Evolutionary conservation across 2,888 invertebrate genomes (phyloP).

Genomic region (Ophion ventricosus): DNA sequence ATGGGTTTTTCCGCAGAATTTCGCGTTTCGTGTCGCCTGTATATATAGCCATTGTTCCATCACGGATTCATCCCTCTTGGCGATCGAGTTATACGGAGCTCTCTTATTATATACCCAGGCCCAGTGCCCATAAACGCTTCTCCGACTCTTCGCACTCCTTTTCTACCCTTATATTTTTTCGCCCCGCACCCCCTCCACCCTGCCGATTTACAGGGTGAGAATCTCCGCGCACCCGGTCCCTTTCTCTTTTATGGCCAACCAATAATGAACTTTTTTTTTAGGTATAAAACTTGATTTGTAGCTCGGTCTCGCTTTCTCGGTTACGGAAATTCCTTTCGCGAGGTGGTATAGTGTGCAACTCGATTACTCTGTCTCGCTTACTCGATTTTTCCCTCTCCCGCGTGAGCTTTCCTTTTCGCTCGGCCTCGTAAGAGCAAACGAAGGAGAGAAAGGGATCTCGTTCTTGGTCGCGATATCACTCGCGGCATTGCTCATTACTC

Average conservation of each 20-base stretch:
- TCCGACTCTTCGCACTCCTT: slow-evolving; percentile 44
- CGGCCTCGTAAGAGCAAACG: slow-evolving; percentile 36
- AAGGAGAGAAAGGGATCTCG: slow-evolving; percentile 72
- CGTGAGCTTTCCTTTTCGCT: slow-evolving; percentile 45
- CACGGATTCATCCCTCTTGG: slow-evolving; percentile 58
- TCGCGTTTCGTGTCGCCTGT: slow-evolving; percentile 35
- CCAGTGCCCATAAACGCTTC: slow-evolving; percentile 63
- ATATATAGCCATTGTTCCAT: slow-evolving; percentile 58
- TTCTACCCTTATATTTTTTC: slow-evolving; percentile 30
- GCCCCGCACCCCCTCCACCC: slow-evolving; percentile 35
- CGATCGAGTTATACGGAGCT: slow-evolving; percentile 35
- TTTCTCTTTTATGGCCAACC: slow-evolving; percentile 81
- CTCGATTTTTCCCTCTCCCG: slow-evolving; percentile 42
- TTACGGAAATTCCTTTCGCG: slow-evolving; percentile 49
- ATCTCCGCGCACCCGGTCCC: slow-evolving; percentile 69
- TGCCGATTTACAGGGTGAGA: slow-evolving; percentile 67
- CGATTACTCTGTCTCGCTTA: slow-evolving; percentile 44
- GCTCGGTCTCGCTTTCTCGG: slow-evolving; percentile 73
- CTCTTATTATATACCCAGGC: slow-evolving; percentile 49
- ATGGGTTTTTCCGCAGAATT: slow-evolving; percentile 35
- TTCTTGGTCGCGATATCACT: slow-evolving; percentile 81
- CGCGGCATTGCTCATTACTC: slow-evolving; percentile 83
- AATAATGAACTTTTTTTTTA: slow-evolving; percentile 82
- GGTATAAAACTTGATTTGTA: slow-evolving; percentile 82
- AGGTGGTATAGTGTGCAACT: slow-evolving; percentile 64